These are phyloP conservation scores for Anadara kagoshimensis DNA, from an alignment of 1,140 invertebrate species.

Conservation along the genomic window DNA sequence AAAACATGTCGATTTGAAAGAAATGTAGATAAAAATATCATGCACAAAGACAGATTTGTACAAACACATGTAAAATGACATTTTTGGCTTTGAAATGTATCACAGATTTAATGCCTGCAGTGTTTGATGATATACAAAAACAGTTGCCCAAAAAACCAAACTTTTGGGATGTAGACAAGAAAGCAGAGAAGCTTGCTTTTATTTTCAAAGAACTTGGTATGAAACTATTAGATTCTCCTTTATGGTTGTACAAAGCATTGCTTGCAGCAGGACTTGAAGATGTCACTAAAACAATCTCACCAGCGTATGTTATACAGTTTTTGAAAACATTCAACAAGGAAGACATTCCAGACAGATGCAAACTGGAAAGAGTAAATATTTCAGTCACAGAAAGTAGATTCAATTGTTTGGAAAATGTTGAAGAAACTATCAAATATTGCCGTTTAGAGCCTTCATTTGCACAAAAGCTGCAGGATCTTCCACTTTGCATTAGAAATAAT, in stretches of 20 bases:
- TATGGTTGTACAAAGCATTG: slow-evolving; percentile 18
- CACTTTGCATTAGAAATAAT: too few relatives aligned
- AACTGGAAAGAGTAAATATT: slow-evolving; percentile 5
- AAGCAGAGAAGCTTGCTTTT: background rate
- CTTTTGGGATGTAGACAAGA: background rate
- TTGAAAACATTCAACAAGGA: slow-evolving; percentile 25
- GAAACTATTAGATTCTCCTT: slow-evolving; percentile 36
- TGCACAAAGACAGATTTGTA: background rate
- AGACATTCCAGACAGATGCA: slow-evolving; percentile 2
- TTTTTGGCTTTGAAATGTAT: background rate
- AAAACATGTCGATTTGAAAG: background rate
- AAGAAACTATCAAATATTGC: slow-evolving; percentile 1
- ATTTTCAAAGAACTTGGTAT: slow-evolving; percentile 28
- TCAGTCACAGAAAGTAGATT: slow-evolving; percentile 13
- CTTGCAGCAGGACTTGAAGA: background rate
- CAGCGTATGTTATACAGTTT: slow-evolving; percentile 19
- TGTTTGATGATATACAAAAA: background rate
- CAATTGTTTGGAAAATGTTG: background rate
- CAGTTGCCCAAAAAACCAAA: background rate
- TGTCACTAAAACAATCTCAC: slow-evolving; percentile 12
- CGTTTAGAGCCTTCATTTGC: background rate
- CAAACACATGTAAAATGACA: background rate
- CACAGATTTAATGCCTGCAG: background rate
- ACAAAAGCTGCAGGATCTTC: too few relatives aligned
- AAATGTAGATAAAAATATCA: background rate